These are phyloP conservation scores for Cyprinella venusta DNA, from an alignment of 2,797 vertebrate genomes.

Conservation along the genomic window DNA sequence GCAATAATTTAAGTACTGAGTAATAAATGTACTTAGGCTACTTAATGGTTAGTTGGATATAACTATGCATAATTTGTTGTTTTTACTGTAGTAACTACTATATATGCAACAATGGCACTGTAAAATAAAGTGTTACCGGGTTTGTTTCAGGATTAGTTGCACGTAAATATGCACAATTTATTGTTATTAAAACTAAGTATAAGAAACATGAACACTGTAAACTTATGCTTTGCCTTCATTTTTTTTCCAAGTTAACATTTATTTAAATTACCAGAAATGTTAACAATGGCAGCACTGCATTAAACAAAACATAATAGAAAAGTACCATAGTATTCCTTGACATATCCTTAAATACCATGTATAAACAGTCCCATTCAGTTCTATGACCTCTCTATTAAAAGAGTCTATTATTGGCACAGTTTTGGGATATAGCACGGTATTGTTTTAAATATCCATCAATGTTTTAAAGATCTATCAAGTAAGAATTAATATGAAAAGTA, in stretches of 20 bases:
- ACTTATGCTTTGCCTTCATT: not conserved
- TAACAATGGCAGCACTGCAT: not conserved
- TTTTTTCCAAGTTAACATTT: not conserved
- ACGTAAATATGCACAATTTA: not conserved
- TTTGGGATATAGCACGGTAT: not conserved
- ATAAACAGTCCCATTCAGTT: not conserved
- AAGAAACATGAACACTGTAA: not conserved
- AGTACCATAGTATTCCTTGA: not conserved
- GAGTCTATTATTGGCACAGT: not conserved
- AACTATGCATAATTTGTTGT: too few species aligned
- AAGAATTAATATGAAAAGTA: conserved; percentile 8
- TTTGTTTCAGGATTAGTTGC: not conserved
- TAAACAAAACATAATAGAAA: not conserved
- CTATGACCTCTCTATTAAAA: not conserved
- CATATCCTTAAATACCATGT: not conserved
- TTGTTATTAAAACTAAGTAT: not conserved
- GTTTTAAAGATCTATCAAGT: not conserved
- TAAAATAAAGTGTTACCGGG: too few species aligned
- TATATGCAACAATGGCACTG: too few species aligned
- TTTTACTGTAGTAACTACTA: too few species aligned
- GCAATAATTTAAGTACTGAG: not conserved
- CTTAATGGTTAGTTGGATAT: too few species aligned
- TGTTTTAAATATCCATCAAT: not conserved
- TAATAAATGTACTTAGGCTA: not conserved
- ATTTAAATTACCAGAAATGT: not conserved